Conservation (phyloP, 2,797 vertebrate genomes). For the Argentina silus region DNA sequence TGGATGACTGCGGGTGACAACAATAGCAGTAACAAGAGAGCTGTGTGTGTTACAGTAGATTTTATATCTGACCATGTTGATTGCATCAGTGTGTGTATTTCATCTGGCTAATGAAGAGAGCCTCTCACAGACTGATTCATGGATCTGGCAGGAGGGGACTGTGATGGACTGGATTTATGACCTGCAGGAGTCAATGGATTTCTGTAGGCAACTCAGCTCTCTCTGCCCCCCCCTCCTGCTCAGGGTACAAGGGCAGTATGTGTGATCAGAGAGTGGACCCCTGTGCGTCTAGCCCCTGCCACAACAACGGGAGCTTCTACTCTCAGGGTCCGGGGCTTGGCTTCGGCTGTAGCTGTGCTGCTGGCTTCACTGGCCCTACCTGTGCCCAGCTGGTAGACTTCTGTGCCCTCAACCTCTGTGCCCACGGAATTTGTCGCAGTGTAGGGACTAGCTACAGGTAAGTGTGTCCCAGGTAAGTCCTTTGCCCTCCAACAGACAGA, state of each 20-base stretch:
- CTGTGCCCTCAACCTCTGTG: slow-evolving; percentile 95
- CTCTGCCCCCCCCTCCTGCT: background rate
- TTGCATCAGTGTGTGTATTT: slow-evolving; percentile 25
- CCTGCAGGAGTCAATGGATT: background rate
- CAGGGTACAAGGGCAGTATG: slow-evolving; percentile 86
- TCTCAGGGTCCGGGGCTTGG: slow-evolving; percentile 79
- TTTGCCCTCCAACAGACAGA: too few relatives aligned
- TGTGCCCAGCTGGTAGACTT: slow-evolving; percentile 96
- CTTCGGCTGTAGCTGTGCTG: slow-evolving; percentile 89
- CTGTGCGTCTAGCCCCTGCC: slow-evolving; percentile 88
- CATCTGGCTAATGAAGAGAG: slow-evolving; percentile 27
- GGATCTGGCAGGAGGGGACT: slow-evolving; percentile 12
- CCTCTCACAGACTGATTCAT: slow-evolving; percentile 3
- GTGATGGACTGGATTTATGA: slow-evolving; percentile 11
- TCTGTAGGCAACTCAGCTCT: background rate
- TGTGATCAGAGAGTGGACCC: slow-evolving; percentile 93
- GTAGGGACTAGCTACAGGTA: slow-evolving; percentile 97
- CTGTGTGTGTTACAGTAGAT: background rate
- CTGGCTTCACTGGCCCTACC: slow-evolving; percentile 89
- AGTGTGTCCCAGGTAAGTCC: slow-evolving; percentile 91
- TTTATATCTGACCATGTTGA: slow-evolving; percentile 16
- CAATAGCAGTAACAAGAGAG: background rate
- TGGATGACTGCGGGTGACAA: background rate
- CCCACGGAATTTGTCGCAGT: slow-evolving; percentile 93
- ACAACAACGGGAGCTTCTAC: slow-evolving; percentile 93